Evolutionary conservation across 2,888 invertebrate species (phyloP).

Genomic region (Campopleginae sp.): DNA sequence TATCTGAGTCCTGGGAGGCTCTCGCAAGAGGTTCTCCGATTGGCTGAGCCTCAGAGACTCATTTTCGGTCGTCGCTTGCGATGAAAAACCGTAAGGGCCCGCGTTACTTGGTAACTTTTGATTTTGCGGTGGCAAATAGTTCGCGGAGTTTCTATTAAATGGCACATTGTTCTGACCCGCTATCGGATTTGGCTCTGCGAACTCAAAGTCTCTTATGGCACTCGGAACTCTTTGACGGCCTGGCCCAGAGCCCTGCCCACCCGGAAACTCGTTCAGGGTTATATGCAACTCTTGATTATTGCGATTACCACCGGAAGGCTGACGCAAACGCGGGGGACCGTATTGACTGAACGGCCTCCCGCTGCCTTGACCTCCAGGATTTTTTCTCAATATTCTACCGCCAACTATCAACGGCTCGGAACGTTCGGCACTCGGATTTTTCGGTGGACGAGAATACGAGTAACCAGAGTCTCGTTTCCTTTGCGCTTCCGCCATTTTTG

Average conservation of each 20-base stretch:
- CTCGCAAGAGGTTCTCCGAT: not conserved
- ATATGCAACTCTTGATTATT: constrained; percentile 66
- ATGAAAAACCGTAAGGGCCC: constrained; percentile 14
- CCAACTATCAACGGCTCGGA: constrained; percentile 63
- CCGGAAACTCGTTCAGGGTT: constrained; percentile 61
- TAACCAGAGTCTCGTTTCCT: constrained; percentile 79
- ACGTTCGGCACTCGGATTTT: constrained; percentile 34
- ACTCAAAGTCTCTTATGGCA: constrained; percentile 75
- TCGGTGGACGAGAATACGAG: constrained; percentile 73
- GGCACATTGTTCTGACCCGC: constrained; percentile 81
- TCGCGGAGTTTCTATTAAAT: constrained; percentile 78
- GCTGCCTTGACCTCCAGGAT: constrained; percentile 55
- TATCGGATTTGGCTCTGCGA: constrained; percentile 77
- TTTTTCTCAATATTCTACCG: constrained; percentile 71
- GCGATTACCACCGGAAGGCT: constrained; percentile 53
- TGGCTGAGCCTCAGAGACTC: not conserved
- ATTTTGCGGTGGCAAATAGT: constrained; percentile 82
- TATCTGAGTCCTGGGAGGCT: constrained; percentile 72
- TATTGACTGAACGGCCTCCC: constrained; percentile 77
- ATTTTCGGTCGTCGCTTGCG: constrained; percentile 13
- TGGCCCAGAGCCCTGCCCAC: constrained; percentile 56
- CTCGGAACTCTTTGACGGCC: constrained; percentile 74
- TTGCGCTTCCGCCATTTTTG: constrained; percentile 70
- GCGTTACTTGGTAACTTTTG: constrained; percentile 77
- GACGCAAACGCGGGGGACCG: constrained; percentile 74